Evolutionary conservation across 2,113 vertebrate genomes (phyloP).

Genomic region (Zosterops pallidus): DNA sequence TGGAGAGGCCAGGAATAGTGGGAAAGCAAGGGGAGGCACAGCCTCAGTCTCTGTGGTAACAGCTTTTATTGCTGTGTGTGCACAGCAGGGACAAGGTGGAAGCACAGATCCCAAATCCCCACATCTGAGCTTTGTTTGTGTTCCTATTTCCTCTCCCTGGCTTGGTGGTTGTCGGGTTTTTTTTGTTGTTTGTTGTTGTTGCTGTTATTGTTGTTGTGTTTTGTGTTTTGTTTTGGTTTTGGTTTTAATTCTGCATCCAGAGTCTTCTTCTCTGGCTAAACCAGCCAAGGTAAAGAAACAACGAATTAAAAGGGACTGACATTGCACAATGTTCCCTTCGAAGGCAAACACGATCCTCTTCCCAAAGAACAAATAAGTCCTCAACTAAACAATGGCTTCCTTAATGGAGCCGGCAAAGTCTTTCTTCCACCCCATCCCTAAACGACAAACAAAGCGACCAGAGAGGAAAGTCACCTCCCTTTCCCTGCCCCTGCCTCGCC

Average conservation of each 20-base stretch:
- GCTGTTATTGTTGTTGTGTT: no score
- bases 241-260: background rate
- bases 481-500: background rate
- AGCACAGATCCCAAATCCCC: background rate
- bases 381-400: constrained; percentile 40
- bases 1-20: background rate
- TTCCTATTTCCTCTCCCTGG: background rate
- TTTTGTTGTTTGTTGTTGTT: no score
- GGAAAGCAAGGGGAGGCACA: background rate
- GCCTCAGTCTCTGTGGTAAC: background rate
- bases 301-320: background rate
- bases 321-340: background rate
- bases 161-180: no score
- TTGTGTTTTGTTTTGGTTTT: background rate
- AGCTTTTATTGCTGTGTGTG: background rate
- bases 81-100: background rate
- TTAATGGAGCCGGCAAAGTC: background rate
- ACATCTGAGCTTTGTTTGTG: background rate
- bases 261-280: background rate
- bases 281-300: background rate
- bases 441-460: constrained; percentile 14
- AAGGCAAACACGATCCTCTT: constrained; percentile 19
- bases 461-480: background rate
- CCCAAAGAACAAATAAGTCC: background rate
- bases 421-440: background rate